phyloP scores from a whole-genome alignment of 2,888 invertebrate species.

The Tupiocoris notatus region DNA sequence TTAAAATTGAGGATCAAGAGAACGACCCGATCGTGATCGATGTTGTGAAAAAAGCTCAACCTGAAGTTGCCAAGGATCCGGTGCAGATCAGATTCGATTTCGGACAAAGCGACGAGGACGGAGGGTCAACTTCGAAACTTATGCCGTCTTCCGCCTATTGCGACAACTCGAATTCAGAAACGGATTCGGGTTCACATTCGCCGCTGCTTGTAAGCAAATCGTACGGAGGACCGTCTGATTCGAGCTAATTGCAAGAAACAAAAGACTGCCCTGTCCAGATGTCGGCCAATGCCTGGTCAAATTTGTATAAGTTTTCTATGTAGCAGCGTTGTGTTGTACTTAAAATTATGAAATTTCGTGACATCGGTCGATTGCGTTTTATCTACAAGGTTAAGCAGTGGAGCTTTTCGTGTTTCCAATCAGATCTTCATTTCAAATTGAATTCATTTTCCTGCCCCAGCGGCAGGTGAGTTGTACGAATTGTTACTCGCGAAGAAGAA shows the following conservation, averaged over 20 bases:
- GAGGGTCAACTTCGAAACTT: constrained; percentile 25
- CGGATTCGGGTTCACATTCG: constrained; percentile 48
- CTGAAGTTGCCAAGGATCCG: constrained; percentile 44
- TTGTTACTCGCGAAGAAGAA: too few relatives aligned
- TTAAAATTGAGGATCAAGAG: constrained; percentile 50
- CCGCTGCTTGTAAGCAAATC: constrained; percentile 47
- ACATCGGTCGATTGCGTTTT: neutral
- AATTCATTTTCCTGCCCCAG: too few relatives aligned
- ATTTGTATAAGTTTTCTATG: too few relatives aligned
- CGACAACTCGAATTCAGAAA: constrained; percentile 46
- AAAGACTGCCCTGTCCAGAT: constrained; percentile 5
- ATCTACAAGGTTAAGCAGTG: too few relatives aligned
- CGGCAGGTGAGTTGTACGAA: too few relatives aligned
- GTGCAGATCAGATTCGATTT: constrained; percentile 49
- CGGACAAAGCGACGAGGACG: constrained; percentile 47
- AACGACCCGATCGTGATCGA: constrained; percentile 49
- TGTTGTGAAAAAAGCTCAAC: constrained; percentile 47
- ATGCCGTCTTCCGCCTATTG: constrained; percentile 23
- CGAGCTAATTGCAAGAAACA: constrained; percentile 2
- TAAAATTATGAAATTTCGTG: too few relatives aligned
- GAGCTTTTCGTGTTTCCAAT: too few relatives aligned
- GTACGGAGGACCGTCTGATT: constrained; percentile 19
- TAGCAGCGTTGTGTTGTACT: constrained; percentile 21
- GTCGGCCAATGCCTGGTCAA: too few relatives aligned
- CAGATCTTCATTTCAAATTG: too few relatives aligned